These are phyloP conservation scores for Orchestia grillus DNA, from an alignment of 1,140 invertebrate genomes.

Conservation along the genomic window DNA sequence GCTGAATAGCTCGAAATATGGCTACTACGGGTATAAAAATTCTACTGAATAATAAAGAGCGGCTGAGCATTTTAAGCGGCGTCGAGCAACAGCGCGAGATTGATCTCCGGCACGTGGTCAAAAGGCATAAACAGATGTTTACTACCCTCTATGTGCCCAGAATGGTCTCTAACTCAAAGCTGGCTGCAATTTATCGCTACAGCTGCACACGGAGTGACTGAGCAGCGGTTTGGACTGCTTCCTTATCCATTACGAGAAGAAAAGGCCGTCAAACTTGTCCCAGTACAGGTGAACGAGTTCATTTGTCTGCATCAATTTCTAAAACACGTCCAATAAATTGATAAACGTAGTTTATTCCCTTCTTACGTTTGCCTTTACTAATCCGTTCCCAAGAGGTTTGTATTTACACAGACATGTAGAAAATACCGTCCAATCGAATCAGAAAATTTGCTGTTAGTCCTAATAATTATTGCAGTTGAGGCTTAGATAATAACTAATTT, in stretches of 20 bases:
- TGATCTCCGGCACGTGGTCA: not conserved
- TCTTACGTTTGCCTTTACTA: not conserved
- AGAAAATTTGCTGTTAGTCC: not conserved
- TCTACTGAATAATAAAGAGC: not conserved
- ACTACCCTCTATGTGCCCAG: not conserved
- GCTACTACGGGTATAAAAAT: too few species aligned
- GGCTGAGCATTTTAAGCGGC: not conserved
- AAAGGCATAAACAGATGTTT: not conserved
- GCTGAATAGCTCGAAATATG: too few species aligned
- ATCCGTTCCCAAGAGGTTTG: not conserved
- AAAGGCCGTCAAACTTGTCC: not conserved
- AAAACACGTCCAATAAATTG: not conserved
- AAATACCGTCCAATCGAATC: not conserved
- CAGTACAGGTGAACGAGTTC: not conserved
- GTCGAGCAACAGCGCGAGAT: not conserved
- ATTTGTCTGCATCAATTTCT: not conserved
- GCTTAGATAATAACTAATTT: too few species aligned
- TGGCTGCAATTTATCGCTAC: not conserved
- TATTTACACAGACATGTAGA: not conserved
- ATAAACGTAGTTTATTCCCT: not conserved
- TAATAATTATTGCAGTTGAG: not conserved
- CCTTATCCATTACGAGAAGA: not conserved
- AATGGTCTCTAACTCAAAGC: not conserved
- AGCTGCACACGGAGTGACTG: not conserved
- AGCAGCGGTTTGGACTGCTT: not conserved